These are phyloP conservation scores for Vesta saturnalis DNA, from an alignment of 2,888 invertebrate species.

Conservation along the genomic window DNA sequence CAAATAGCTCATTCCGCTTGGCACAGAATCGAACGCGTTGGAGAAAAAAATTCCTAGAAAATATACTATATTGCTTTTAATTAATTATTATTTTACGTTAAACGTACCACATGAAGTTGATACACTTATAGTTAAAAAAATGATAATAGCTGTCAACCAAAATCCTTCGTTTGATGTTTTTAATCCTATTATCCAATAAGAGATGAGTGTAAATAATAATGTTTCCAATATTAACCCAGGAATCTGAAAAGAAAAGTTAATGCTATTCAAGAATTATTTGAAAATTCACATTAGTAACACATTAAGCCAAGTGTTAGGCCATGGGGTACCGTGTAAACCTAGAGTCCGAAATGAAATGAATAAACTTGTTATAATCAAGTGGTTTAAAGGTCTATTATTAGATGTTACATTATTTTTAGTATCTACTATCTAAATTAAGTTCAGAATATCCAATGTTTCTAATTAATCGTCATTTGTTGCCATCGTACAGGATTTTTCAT, in stretches of 20 bases:
- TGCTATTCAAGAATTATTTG: no score
- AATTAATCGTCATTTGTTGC: no score
- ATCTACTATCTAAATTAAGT: no score
- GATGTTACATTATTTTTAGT: no score
- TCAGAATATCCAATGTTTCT: no score
- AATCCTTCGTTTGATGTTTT: conserved; percentile 74
- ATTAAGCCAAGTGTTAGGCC: no score
- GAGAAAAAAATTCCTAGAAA: conserved; percentile 83
- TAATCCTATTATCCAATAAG: conserved; percentile 90
- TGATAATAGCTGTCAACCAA: conserved; percentile 72
- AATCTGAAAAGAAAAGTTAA: conserved; percentile 64
- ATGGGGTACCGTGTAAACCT: no score
- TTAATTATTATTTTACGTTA: background rate
- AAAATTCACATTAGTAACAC: no score
- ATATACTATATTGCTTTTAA: conserved; percentile 8
- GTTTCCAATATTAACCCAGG: conserved; percentile 89
- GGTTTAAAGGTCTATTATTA: no score
- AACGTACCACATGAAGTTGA: conserved; percentile 85
- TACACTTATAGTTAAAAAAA: conserved; percentile 84
- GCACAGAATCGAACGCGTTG: conserved; percentile 81
- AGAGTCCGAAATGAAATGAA: no score
- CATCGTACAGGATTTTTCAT: no score
- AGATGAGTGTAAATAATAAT: conserved; percentile 79
- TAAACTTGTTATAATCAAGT: no score
- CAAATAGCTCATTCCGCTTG: conserved; percentile 82